Conservation (phyloP, 2,797 vertebrate genomes). For the Crocidura indochinensis region DNA sequence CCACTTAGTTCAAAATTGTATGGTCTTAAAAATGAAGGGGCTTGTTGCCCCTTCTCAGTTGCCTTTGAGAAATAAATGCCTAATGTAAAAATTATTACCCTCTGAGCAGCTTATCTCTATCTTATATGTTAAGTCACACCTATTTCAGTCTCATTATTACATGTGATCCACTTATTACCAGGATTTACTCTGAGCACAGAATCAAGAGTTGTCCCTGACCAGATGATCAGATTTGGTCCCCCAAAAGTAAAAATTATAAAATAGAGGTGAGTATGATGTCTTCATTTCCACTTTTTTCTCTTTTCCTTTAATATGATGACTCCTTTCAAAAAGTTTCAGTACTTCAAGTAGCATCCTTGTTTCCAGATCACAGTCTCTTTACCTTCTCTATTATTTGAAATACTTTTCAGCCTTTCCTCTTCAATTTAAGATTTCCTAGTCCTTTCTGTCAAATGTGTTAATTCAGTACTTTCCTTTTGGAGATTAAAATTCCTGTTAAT, state of each 20-base stretch:
- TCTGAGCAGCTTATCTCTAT: not conserved
- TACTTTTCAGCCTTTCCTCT: constrained; percentile 1
- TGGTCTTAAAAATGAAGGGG: constrained; percentile 11
- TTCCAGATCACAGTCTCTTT: not conserved
- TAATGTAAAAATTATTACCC: not conserved
- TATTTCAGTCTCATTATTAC: no score
- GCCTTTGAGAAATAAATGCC: constrained; percentile 9
- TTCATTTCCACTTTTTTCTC: not conserved
- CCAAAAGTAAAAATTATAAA: not conserved
- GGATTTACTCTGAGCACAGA: no score
- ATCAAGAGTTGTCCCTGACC: no score
- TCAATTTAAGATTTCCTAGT: not conserved
- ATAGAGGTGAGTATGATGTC: not conserved
- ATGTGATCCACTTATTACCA: no score
- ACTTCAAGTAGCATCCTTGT: not conserved
- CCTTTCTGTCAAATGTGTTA: constrained; percentile 1
- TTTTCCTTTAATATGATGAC: not conserved
- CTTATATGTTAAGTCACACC: not conserved
- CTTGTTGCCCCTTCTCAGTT: constrained; percentile 16
- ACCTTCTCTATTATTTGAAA: not conserved
- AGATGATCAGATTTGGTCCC: no score
- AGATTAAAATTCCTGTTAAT: constrained; percentile 1
- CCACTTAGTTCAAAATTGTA: not conserved
- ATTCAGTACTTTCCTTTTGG: not conserved
- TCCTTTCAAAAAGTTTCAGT: not conserved